Evolutionary conservation across 1,140 invertebrate genomes (phyloP).

Genomic region (Meteorus sp.): DNA sequence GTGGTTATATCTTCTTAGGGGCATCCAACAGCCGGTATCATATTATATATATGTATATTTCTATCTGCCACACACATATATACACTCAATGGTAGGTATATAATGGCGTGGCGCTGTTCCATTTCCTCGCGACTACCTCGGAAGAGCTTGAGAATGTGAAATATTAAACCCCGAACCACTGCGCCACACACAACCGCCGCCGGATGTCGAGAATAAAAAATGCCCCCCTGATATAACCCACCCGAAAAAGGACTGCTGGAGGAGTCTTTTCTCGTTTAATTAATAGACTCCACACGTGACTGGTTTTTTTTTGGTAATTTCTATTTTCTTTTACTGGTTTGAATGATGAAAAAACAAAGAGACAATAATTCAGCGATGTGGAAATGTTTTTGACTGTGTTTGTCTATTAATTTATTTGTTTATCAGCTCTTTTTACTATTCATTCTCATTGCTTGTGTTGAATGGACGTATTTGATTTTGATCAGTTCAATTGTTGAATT

Average conservation of each 20-base stretch:
- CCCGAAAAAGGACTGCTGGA: slow-evolving; percentile 10
- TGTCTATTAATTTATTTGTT: no score
- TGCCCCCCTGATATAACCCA: slow-evolving; percentile 17
- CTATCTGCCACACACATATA: no score
- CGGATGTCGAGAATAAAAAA: slow-evolving; percentile 22
- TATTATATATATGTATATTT: no score
- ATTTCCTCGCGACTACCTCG: slow-evolving; percentile 19
- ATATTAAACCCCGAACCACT: slow-evolving; percentile 18
- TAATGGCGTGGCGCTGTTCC: slow-evolving; percentile 5
- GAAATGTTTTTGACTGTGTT: no score
- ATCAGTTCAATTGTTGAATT: no score
- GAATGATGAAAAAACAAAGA: no score
- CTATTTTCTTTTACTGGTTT: no score
- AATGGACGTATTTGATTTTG: no score
- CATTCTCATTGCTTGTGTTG: no score
- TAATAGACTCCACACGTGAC: slow-evolving; percentile 7
- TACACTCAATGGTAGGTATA: no score
- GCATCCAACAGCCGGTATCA: not conserved
- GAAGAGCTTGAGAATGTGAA: slow-evolving; percentile 17
- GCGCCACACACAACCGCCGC: slow-evolving; percentile 10
- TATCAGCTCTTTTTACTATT: no score
- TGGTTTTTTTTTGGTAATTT: not conserved
- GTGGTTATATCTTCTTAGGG: slow-evolving; percentile 8
- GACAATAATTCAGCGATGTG: no score
- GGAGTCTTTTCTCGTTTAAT: slow-evolving; percentile 21